Percentiles rank a stretch among this genome's conserved stretches.
These are phyloP conservation scores for Cataglyphis albicans DNA, from an alignment of 2,888 invertebrate species.

Conservation along the genomic window DNA sequence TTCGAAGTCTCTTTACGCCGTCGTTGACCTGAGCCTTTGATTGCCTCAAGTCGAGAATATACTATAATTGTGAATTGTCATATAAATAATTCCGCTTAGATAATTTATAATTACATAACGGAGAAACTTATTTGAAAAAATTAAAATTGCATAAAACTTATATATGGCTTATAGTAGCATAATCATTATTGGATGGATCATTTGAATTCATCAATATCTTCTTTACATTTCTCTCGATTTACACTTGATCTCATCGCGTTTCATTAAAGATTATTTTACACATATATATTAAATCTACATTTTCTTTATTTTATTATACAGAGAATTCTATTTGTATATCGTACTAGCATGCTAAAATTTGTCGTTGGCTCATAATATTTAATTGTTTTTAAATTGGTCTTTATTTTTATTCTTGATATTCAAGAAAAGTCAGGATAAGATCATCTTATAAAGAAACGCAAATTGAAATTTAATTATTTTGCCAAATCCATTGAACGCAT, in stretches of 20 bases:
- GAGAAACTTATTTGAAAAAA: neutral
- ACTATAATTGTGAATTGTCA: neutral
- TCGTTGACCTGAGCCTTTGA: constrained; percentile 33
- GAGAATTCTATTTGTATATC: neutral
- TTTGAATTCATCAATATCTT: neutral
- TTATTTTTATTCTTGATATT: neutral
- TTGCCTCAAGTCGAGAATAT: constrained; percentile 8
- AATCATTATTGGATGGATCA: neutral
- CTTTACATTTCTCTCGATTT: neutral
- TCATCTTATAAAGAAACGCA: neutral
- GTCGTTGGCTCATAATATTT: neutral
- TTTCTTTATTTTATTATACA: too few species aligned
- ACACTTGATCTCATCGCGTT: neutral
- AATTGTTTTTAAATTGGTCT: neutral
- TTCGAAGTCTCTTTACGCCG: constrained; percentile 3
- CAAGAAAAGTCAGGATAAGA: neutral
- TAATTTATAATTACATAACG: neutral
- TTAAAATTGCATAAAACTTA: neutral
- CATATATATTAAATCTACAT: too few species aligned
- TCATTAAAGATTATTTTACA: neutral
- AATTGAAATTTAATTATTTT: constrained; percentile 28
- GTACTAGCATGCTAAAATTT: neutral
- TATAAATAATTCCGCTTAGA: neutral
- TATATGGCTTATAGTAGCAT: neutral
- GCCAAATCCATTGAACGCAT: neutral